Conservation (phyloP, 2,888 invertebrate species). For the Clivina fossor region DNA sequence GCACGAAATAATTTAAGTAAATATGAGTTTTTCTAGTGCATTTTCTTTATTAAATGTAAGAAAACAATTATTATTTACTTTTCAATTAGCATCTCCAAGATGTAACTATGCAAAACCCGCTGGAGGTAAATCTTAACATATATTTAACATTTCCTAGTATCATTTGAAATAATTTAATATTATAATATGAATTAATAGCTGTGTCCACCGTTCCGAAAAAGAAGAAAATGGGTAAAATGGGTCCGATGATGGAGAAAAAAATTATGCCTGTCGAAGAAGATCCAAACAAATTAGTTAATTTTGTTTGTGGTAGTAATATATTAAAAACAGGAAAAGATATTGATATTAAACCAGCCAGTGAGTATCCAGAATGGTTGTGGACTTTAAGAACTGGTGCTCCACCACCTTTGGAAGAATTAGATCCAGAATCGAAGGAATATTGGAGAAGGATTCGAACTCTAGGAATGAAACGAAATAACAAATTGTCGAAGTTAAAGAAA, state of each 20-base stretch:
- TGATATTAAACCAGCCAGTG: constrained; percentile 70
- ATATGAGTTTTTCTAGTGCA: constrained; percentile 20
- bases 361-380: constrained; percentile 96
- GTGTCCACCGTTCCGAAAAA: constrained; percentile 54
- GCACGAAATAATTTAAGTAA: constrained; percentile 11
- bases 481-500: constrained; percentile 60
- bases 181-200: constrained; percentile 36
- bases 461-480: constrained; percentile 66
- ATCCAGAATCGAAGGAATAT: constrained; percentile 77
- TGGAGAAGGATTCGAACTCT: constrained; percentile 74
- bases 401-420: constrained; percentile 70
- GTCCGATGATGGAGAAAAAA: constrained; percentile 67
- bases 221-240: constrained; percentile 64
- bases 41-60: constrained; percentile 18
- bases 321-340: constrained; percentile 79
- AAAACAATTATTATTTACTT: constrained; percentile 16
- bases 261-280: constrained; percentile 84
- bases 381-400: constrained; percentile 65
- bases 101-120: constrained; percentile 47
- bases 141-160: too few species aligned
- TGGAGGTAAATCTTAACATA: constrained; percentile 42
- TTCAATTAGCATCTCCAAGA: constrained; percentile 37
- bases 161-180: not conserved
- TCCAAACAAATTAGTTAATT: constrained; percentile 70
- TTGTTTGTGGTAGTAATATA: constrained; percentile 86